phyloP scores from a whole-genome alignment of 2,113 vertebrate genomes.

The Vidua macroura region DNA sequence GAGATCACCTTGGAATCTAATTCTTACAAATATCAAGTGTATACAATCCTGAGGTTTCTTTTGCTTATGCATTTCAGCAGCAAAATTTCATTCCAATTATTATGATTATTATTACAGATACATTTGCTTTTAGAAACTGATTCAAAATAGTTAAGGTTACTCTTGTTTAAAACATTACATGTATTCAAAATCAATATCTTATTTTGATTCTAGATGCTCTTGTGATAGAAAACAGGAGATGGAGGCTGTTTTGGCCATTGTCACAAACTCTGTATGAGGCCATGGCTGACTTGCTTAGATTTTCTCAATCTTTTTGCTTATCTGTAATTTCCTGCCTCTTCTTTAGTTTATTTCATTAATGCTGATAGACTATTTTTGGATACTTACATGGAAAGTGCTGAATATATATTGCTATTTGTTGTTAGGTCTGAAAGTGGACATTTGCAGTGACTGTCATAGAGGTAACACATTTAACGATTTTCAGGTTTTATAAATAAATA shows the following conservation, averaged over 20 bases:
- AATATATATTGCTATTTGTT: background rate
- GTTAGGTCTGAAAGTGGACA: background rate
- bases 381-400: background rate
- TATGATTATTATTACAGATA: background rate
- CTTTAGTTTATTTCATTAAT: conserved; percentile 19
- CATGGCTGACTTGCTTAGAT: background rate
- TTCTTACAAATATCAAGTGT: background rate
- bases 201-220: conserved; percentile 31
- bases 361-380: background rate
- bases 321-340: conserved; percentile 40
- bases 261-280: background rate
- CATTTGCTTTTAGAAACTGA: background rate
- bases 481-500: conserved; percentile 20
- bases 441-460: background rate
- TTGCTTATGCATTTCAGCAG: background rate
- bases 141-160: background rate
- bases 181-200: conserved; percentile 53
- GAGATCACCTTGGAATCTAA: background rate
- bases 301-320: conserved; percentile 33
- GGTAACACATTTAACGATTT: background rate
- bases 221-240: background rate
- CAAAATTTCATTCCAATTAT: background rate
- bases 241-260: background rate
- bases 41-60: background rate
- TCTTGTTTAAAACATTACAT: background rate